Base-by-base conservation (phyloP, 2,888 invertebrate species). In the Hirudinaria manillensis region DNA sequence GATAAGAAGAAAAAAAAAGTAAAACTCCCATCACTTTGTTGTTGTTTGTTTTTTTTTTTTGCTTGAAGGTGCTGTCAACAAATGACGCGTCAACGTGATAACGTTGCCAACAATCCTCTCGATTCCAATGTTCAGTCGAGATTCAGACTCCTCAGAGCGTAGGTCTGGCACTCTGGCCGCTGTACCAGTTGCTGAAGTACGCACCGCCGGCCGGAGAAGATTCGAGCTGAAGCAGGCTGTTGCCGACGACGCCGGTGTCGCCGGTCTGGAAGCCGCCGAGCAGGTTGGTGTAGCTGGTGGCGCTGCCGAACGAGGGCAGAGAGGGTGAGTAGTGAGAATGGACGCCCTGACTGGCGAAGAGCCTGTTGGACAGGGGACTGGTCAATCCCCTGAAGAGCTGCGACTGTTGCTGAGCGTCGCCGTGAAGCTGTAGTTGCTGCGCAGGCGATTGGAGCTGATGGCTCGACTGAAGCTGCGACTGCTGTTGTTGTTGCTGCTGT, bases 311-410 rank as follows among this genome's bases (percentile, higher is more conserved):
- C 2, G 61, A 61, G 29, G 61, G 61, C 29, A 61, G 21, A 4
- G 13, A 21, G 61, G 61, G 24, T 7, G 61, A 24, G 61, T 61
- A 61, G 61, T 61, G 61, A 61, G 61, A 29, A 16, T 61, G 61
- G 24, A 61, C 29, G 61, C 61, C 61, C 61, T 61, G 61, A 19
- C 29, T 61, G 29, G 24, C 61, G n/a, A 61, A 61, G 24, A 61
- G 29, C 10, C 61, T 24, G 24, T 61, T 61, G 24, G 61, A n/a
- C n/a, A 61, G 61, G 1, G 61, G 61, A 19, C 61, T 61, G 29
- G 61, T 19, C 29, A 61, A 61, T 61, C 61, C 61, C n/a, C 29
- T 61, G 61, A 61, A 61, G 21, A 27, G 61, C 61, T 61, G 61
- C 21, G 61, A 61, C 24, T 24, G 29, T 29, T 27, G 29, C 24